Evolutionary conservation across 2,888 invertebrate genomes (phyloP).

Genomic region (Aproaerema taeniolella): DNA sequence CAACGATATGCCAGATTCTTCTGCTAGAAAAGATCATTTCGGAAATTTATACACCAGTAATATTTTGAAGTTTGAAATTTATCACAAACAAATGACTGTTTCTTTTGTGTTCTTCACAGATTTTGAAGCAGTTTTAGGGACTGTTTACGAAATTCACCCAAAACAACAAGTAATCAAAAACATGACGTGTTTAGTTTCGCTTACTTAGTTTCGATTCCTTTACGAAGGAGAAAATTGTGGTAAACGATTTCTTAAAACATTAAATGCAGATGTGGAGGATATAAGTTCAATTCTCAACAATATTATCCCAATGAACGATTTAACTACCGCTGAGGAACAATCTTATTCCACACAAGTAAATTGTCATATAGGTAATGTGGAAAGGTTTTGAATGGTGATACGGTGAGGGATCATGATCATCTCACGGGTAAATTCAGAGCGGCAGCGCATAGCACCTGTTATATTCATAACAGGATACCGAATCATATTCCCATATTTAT

Average conservation of each 20-base stretch:
- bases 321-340: too few species aligned
- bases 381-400: constrained; percentile 16
- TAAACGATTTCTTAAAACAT: constrained; percentile 24
- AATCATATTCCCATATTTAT: constrained; percentile 21
- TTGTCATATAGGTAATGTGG: constrained; percentile 22
- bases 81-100: constrained; percentile 15
- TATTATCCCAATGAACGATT: too few species aligned
- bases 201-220: constrained; percentile 26
- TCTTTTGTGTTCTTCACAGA: constrained; percentile 13
- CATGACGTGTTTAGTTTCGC: constrained; percentile 30
- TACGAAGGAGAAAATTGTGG: constrained; percentile 25
- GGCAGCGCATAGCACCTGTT: constrained; percentile 18
- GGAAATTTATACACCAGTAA: constrained; percentile 14
- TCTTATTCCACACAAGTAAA: constrained; percentile 14
- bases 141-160: constrained; percentile 22
- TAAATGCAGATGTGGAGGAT: constrained; percentile 21
- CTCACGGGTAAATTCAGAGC: constrained; percentile 26
- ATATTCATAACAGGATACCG: background rate
- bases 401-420: constrained; percentile 20
- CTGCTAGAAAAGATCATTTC: constrained; percentile 19
- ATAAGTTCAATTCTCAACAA: constrained; percentile 17
- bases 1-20: constrained; percentile 15
- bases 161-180: constrained; percentile 25
- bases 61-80: constrained; percentile 18
- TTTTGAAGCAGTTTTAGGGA: constrained; percentile 6